These are phyloP conservation scores for Diploscapter pachys DNA, from an alignment of 1,140 invertebrate species.

Conservation along the genomic window DNA sequence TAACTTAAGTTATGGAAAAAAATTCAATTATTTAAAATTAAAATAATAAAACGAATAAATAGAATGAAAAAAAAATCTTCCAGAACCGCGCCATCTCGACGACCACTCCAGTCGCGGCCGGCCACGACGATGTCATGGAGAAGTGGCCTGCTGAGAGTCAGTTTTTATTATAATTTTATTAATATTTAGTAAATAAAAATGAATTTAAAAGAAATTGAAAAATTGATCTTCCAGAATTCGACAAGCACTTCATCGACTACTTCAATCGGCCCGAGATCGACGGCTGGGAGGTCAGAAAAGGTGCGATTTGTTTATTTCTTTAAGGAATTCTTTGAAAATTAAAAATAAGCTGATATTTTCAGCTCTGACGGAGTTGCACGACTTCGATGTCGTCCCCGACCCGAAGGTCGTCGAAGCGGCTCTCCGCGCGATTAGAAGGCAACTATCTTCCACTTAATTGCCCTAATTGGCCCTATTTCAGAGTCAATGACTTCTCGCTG, in stretches of 20 bases:
- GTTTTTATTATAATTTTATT: conserved; percentile 15
- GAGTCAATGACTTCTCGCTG: conserved; percentile 88
- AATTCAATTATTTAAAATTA: no score
- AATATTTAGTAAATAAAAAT: conserved; percentile 9
- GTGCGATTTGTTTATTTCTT: conserved; percentile 25
- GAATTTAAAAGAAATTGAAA: conserved; percentile 21
- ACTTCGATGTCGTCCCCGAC: conserved; percentile 82
- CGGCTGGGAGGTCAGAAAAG: conserved; percentile 83
- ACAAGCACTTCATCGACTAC: conserved; percentile 64
- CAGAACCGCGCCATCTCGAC: conserved; percentile 34
- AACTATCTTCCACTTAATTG: no score
- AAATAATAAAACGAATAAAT: no score
- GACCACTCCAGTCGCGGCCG: conserved; percentile 27
- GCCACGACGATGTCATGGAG: conserved; percentile 56
- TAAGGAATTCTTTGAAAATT: conserved; percentile 17
- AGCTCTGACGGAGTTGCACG: conserved; percentile 52
- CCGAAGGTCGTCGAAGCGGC: conserved; percentile 85
- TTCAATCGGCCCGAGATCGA: conserved; percentile 87
- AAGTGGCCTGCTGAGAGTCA: conserved; percentile 58
- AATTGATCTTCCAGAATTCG: conserved; percentile 46
- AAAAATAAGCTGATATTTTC: conserved; percentile 21
- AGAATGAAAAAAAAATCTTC: no score
- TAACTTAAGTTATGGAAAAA: not conserved
- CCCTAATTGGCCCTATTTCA: not conserved
- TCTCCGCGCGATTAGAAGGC: conserved; percentile 78